These are phyloP conservation scores for Myiagra hebetior DNA, from an alignment of 2,113 vertebrate species.

Conservation along the genomic window DNA sequence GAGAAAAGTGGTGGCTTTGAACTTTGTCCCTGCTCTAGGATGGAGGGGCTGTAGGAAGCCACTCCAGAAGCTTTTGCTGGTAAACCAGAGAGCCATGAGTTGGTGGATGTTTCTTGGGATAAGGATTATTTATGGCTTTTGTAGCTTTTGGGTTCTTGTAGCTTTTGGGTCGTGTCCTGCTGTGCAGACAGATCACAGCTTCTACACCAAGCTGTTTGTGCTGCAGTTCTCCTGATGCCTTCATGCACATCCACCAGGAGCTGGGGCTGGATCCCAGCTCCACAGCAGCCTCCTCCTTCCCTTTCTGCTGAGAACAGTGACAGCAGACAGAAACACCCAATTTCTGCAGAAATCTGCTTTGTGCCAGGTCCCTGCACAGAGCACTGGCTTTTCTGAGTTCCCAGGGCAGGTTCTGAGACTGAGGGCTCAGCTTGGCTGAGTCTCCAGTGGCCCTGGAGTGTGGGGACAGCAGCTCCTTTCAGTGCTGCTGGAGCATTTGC, in stretches of 20 bases:
- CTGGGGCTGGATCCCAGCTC: background rate
- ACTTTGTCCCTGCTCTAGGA: background rate
- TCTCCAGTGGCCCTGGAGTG: background rate
- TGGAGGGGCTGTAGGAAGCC: background rate
- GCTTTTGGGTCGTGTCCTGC: background rate
- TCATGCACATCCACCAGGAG: background rate
- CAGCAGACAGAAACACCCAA: background rate
- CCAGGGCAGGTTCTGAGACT: background rate
- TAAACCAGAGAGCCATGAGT: background rate
- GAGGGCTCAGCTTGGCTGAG: background rate
- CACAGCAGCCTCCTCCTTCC: background rate
- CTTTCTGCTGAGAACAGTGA: background rate
- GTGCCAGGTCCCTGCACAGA: background rate
- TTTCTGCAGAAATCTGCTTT: background rate
- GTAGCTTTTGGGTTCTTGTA: background rate
- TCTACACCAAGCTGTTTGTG: background rate
- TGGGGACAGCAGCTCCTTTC: constrained; percentile 15
- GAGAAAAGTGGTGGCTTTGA: background rate
- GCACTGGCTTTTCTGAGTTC: background rate
- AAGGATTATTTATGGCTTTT: background rate
- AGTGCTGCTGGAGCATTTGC: background rate
- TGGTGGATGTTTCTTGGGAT: background rate
- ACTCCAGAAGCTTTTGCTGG: background rate
- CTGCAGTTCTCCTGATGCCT: background rate
- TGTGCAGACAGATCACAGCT: background rate